A percentile compares a stretch with the other conserved stretches of the same genome.
Conservation (phyloP, 2,797 vertebrate species). For the Micrastur ruficollis region DNA sequence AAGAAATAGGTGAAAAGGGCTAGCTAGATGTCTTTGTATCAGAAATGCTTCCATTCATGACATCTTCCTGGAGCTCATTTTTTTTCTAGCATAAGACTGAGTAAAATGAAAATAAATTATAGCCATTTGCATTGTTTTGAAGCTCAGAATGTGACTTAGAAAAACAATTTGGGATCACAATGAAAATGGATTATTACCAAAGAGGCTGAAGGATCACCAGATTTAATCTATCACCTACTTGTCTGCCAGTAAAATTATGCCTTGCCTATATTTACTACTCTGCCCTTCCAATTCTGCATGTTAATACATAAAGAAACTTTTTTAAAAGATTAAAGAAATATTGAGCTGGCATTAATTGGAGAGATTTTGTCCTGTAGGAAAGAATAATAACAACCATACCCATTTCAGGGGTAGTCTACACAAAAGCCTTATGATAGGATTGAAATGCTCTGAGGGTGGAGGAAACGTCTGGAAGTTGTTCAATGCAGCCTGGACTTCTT, state of each 20-base stretch:
- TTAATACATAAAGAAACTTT: neutral
- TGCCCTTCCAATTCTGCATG: neutral
- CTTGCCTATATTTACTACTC: neutral
- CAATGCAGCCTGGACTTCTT: neutral
- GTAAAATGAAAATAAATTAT: neutral
- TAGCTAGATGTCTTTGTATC: neutral
- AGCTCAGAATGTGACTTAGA: neutral
- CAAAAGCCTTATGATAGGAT: neutral
- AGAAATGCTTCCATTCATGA: neutral
- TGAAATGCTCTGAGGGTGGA: neutral
- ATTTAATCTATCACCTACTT: neutral
- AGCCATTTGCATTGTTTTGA: neutral
- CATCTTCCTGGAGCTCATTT: neutral
- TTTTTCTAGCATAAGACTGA: neutral
- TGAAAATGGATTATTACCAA: neutral
- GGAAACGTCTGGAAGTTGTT: conserved; percentile 54
- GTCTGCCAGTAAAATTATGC: neutral
- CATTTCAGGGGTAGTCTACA: neutral
- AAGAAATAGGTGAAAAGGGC: neutral
- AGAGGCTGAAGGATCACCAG: conserved; percentile 5
- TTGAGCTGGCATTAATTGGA: neutral
- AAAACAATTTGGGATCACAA: neutral
- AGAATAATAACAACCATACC: neutral
- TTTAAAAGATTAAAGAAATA: neutral
- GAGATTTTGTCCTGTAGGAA: neutral